phyloP scores from a whole-genome alignment of 2,113 vertebrate genomes.

The Axis porcinus region DNA sequence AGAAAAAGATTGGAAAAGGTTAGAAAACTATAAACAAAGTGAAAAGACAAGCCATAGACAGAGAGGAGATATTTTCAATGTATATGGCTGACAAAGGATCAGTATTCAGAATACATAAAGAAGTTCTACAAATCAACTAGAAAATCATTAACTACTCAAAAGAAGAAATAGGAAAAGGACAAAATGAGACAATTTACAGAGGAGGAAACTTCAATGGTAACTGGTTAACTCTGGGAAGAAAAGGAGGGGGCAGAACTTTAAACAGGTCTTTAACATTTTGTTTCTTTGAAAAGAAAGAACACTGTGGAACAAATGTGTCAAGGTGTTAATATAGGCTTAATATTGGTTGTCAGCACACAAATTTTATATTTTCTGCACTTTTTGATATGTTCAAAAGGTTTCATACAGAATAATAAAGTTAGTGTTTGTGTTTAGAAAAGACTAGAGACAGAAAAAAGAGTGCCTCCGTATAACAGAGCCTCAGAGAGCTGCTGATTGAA shows the following conservation, averaged over 20 bases:
- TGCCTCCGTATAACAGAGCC: neutral
- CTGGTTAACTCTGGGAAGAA: neutral
- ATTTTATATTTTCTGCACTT: neutral
- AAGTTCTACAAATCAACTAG: neutral
- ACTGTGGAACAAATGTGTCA: neutral
- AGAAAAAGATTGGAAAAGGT: neutral
- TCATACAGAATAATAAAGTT: neutral
- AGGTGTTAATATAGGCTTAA: neutral
- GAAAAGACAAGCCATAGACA: neutral
- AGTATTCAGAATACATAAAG: neutral
- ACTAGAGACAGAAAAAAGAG: neutral
- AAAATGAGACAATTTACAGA: neutral
- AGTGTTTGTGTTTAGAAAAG: neutral
- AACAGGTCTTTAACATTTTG: neutral
- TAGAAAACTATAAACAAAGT: neutral
- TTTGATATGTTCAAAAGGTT: neutral
- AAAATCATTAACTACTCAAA: neutral
- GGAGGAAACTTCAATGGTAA: neutral
- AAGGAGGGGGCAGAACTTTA: neutral
- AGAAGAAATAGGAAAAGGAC: neutral
- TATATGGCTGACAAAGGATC: neutral
- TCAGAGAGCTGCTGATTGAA: neutral
- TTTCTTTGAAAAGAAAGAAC: neutral
- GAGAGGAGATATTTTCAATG: neutral
- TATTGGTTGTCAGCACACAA: neutral